Evolutionary conservation across 1,140 invertebrate genomes (phyloP).

Genomic region (Neodiprion lecontei): DNA sequence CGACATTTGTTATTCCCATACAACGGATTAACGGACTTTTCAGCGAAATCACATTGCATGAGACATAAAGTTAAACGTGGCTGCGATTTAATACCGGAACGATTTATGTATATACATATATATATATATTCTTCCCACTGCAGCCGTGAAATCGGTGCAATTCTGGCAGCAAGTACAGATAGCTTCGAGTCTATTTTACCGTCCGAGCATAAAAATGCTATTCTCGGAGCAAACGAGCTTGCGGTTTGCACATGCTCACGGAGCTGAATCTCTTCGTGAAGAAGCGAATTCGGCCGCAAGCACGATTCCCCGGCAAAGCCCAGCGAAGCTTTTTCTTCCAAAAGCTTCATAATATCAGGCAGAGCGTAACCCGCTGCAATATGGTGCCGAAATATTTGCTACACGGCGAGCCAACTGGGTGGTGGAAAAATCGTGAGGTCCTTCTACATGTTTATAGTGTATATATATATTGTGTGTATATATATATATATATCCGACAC

Average conservation of each 20-base stretch:
- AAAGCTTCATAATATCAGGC: neutral
- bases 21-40: no score
- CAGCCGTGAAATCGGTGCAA: no score
- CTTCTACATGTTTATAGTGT: neutral
- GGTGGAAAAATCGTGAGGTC: neutral
- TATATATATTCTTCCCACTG: no score
- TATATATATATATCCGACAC: neutral
- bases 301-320: neutral
- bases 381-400: constrained; percentile 7
- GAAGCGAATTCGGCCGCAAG: neutral
- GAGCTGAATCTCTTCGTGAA: neutral
- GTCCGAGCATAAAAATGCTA: neutral
- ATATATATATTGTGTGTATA: neutral
- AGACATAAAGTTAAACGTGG: no score
- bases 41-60: no score
- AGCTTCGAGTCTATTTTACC: neutral
- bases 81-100: no score
- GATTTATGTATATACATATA: no score
- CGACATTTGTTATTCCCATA: no score
- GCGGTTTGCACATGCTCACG: neutral
- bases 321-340: neutral
- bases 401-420: neutral
- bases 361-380: neutral
- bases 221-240: neutral
- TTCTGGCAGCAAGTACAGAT: neutral